Percentiles rank a stretch among this genome's conserved stretches.
Conservation (phyloP, 2,113 vertebrate species). For the Lepisosteus osseus region DNA sequence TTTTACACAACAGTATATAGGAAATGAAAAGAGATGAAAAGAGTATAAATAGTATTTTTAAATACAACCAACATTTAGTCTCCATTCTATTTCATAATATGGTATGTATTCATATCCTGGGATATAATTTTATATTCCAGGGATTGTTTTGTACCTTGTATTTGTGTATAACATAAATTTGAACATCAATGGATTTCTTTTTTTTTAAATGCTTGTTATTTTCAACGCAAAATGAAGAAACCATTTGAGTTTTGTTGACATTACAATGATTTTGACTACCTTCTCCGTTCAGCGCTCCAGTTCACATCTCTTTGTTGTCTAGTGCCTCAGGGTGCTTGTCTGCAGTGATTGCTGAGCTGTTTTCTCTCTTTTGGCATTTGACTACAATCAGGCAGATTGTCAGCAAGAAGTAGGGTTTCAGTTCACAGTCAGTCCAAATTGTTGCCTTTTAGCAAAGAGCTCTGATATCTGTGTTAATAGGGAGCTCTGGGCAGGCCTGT, state of each 20-base stretch:
- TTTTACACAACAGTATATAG: no score
- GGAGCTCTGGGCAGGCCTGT: conserved; percentile 32
- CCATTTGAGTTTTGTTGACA: conserved; percentile 29
- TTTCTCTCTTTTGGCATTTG: conserved; percentile 50
- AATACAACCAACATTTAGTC: no score
- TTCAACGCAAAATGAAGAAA: conserved; percentile 17
- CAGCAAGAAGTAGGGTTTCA: conserved; percentile 54
- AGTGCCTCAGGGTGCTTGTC: conserved; percentile 48
- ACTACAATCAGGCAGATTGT: conserved; percentile 62
- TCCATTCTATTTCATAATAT: no score
- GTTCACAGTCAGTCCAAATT: conserved; percentile 53
- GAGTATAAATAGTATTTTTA: no score
- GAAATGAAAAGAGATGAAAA: no score
- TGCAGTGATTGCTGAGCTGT: conserved; percentile 61
- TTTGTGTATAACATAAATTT: conserved; percentile 28
- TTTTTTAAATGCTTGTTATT: conserved; percentile 1
- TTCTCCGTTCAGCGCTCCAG: conserved; percentile 25
- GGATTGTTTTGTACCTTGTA: no score
- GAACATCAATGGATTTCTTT: conserved; percentile 38
- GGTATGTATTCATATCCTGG: no score
- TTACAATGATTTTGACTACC: conserved; percentile 40
- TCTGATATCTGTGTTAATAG: conserved; percentile 30
- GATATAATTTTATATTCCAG: no score
- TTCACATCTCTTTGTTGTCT: conserved; percentile 56
- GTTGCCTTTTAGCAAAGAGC: conserved; percentile 47